Evolutionary conservation across 2,113 vertebrate genomes (phyloP).

Genomic region (Fukomys damarensis): DNA sequence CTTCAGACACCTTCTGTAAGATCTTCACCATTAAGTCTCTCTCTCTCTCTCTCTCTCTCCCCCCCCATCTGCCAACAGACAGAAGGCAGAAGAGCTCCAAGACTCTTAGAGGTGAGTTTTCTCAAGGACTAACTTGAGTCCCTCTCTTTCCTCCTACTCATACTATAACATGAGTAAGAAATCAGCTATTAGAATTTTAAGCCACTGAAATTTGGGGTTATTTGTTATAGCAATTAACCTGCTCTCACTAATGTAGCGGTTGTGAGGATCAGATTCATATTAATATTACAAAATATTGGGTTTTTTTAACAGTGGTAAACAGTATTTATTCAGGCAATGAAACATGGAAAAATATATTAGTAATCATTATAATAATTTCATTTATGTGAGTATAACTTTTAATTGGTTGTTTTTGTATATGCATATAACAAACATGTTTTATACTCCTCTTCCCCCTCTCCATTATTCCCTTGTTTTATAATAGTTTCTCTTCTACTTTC

Average conservation of each 20-base stretch:
- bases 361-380: too few species aligned
- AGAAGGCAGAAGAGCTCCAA: neutral
- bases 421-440: neutral
- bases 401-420: neutral
- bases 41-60: neutral
- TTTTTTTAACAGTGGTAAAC: too few species aligned
- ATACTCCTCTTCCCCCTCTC: neutral
- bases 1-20: neutral
- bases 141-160: neutral
- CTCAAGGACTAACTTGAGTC: neutral
- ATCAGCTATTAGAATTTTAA: neutral
- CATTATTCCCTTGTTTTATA: neutral
- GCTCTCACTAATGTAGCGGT: constrained; percentile 1
- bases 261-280: neutral
- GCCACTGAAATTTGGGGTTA: neutral
- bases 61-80: neutral
- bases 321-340: too few species aligned
- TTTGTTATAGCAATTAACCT: constrained; percentile 13
- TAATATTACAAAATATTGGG: too few species aligned
- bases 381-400: too few species aligned
- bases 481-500: neutral
- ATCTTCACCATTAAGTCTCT: neutral
- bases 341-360: too few species aligned
- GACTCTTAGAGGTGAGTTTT: neutral
- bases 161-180: neutral